A percentile compares a stretch with the other conserved stretches of the same genome.
These are phyloP conservation scores for Heptranchias perlo DNA, from an alignment of 2,113 vertebrate genomes.

Conservation along the genomic window DNA sequence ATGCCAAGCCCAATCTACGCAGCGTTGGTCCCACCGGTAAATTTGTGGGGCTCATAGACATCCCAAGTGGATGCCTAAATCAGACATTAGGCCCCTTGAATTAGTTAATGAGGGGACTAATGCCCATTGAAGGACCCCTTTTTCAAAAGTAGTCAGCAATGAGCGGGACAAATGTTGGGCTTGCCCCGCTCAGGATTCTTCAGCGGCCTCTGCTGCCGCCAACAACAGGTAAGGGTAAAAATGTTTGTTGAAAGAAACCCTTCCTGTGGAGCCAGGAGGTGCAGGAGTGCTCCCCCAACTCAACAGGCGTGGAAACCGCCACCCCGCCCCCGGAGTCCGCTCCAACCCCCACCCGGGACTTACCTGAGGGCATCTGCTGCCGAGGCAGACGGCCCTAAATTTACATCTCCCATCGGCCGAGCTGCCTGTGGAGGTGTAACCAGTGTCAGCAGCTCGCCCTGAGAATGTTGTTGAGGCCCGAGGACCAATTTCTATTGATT, in stretches of 20 bases:
- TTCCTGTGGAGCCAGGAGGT: background rate
- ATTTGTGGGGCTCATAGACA: background rate
- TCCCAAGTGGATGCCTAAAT: background rate
- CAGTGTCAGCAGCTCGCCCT: background rate
- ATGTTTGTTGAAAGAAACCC: background rate
- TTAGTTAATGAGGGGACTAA: background rate
- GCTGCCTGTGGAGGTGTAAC: too few relatives aligned
- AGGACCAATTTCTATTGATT: background rate
- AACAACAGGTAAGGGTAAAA: background rate
- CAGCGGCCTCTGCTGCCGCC: background rate
- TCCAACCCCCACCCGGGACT: background rate
- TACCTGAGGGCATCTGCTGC: background rate
- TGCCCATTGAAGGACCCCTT: background rate
- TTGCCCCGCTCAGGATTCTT: background rate
- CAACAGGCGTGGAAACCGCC: background rate
- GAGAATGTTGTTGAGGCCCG: background rate
- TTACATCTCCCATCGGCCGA: too few relatives aligned
- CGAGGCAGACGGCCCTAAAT: background rate
- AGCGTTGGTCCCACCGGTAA: background rate
- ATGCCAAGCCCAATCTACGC: background rate
- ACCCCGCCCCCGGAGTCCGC: background rate
- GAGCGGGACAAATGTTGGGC: background rate
- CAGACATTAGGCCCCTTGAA: background rate
- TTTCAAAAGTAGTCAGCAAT: background rate
- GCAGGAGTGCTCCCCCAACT: too few relatives aligned